phyloP scores from a whole-genome alignment of 2,888 invertebrate species.

The Microplitis deprimator region DNA sequence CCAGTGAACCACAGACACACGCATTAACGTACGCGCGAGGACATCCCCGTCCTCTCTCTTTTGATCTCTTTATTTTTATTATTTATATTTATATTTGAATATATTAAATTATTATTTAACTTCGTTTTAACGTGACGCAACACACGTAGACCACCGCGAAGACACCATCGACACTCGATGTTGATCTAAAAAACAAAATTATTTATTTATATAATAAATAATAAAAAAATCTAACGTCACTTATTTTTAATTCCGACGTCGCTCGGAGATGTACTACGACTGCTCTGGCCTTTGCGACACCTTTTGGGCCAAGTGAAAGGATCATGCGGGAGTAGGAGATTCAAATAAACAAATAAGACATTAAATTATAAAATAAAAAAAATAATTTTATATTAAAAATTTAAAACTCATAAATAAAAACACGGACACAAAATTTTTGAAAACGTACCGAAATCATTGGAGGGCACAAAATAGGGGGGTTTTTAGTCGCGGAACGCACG shows the following conservation, averaged over 20 bases:
- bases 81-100: background rate
- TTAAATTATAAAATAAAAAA: background rate
- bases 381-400: slow-evolving; percentile 4
- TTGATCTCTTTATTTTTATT: background rate
- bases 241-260: slow-evolving; percentile 3
- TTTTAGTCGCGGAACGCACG: slow-evolving; percentile 56
- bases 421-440: slow-evolving; percentile 18
- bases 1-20: slow-evolving; percentile 11
- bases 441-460: slow-evolving; percentile 38
- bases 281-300: background rate
- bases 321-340: background rate
- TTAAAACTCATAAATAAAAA: background rate
- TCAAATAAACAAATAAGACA: background rate
- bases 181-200: slow-evolving; percentile 26
- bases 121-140: slow-evolving; percentile 1
- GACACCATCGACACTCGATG: slow-evolving; percentile 27
- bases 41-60: background rate
- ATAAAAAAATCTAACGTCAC: too few species aligned
- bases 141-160: background rate
- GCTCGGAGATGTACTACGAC: background rate
- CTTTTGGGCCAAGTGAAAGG: background rate
- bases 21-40: slow-evolving; percentile 22
- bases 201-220: background rate
- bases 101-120: slow-evolving; percentile 6
- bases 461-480: slow-evolving; percentile 52